Evolutionary conservation across 2,888 invertebrate species (phyloP), one percentile per base, ranked within the genome.

Genomic region (Embidobia sp.): DNA sequence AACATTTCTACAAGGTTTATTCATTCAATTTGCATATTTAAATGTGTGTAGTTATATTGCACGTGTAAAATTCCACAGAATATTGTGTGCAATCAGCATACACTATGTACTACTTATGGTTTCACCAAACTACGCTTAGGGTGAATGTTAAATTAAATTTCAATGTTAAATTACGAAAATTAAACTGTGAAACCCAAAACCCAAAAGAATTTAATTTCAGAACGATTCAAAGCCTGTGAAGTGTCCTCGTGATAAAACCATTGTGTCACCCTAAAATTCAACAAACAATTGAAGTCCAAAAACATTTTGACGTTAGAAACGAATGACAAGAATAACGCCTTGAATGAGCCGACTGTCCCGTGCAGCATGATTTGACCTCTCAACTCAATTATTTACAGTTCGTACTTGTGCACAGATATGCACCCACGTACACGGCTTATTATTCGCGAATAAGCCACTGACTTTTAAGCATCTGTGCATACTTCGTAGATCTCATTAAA

Each of bases 401-500:
- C 19, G 29, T 57, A 59, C 59, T 59, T 64, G 44, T 18, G 42
- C 40, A 18, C 33, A 57, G 46, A 66, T 59, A 53, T 42, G 64
- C 69, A 42, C 31, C 11, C 35, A 57, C 49, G 42, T 29, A 49
- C 31, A 57, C 44, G 15, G 64, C 77, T 77, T 67, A 77, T 77
- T 77, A 77, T 66, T 53, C 55, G 10, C 75, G 72, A 75, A 67
- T 67, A 57, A 74, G 75, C 72, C 75, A 75, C 66, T 63, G 78
- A 67, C 67, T 78, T 78, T 75, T 61, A 72, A 75, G 70, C 74
- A 74, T 72, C 67, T 26, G 78, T 53, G 75, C 67, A 78, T 59
- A 74, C 70, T 69, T 72, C 66, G 44, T 78, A 78, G 66, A 78
- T 72, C 75, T 78, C 66, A 78, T 78, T 78, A 75, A 78, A 74